A percentile compares a stretch with the other conserved stretches of the same genome.
phyloP scores from a whole-genome alignment of 2,797 vertebrate genomes.

The Harpagifer antarcticus region DNA sequence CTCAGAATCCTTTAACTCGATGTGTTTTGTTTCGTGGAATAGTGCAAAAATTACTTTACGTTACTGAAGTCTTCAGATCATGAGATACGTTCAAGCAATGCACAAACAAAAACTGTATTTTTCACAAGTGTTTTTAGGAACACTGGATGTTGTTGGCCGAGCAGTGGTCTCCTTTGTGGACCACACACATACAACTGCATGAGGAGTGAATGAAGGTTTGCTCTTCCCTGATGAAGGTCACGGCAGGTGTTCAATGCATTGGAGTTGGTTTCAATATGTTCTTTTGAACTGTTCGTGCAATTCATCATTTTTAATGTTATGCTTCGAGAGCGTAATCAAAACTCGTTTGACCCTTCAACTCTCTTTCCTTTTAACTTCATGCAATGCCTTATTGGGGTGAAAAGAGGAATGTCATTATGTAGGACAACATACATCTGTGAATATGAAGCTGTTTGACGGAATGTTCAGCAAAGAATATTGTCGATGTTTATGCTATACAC shows the following conservation, averaged over 20 bases:
- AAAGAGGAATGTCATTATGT: constrained; percentile 24
- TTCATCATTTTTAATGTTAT: constrained; percentile 42
- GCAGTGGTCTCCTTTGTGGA: constrained; percentile 39
- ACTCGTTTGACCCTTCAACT: constrained; percentile 28
- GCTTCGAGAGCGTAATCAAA: constrained; percentile 20
- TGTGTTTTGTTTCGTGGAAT: constrained; percentile 5
- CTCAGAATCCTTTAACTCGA: constrained; percentile 29
- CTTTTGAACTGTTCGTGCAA: constrained; percentile 42
- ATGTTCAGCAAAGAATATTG: constrained; percentile 10
- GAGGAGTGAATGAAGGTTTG: constrained; percentile 46
- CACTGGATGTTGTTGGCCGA: constrained; percentile 28
- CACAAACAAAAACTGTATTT: too few species aligned
- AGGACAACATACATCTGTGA: constrained; percentile 28
- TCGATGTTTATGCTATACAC: constrained; percentile 18
- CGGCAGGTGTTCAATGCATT: constrained; percentile 11
- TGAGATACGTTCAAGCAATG: background rate
- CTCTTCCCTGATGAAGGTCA: constrained; percentile 53
- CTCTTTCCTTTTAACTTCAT: constrained; percentile 15
- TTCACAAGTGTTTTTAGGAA: constrained; percentile 34
- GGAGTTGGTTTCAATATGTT: constrained; percentile 43
- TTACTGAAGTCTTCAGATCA: constrained; percentile 38
- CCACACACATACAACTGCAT: constrained; percentile 30
- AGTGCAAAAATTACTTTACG: constrained; percentile 4
- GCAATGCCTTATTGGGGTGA: constrained; percentile 50
- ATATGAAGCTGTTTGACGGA: constrained; percentile 12